Conservation (phyloP, 2,888 invertebrate genomes). For the Pachydiplax longipennis region DNA sequence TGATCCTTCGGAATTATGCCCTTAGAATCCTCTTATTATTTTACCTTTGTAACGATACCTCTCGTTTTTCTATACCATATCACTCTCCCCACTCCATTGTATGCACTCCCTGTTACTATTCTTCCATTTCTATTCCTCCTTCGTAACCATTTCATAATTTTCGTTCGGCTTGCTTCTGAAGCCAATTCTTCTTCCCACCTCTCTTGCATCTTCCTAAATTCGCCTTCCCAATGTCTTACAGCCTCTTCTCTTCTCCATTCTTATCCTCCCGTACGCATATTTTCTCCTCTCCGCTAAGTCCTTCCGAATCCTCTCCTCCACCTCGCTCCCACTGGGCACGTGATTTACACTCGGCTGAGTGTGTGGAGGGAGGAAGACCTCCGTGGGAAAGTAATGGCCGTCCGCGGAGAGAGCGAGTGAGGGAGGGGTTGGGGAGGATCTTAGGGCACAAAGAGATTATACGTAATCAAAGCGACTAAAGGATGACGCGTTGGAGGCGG, state of each 20-base stretch:
- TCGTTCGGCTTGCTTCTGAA: neutral
- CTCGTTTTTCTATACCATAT: neutral
- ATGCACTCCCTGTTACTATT: neutral
- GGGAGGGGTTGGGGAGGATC: neutral
- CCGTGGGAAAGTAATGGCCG: conserved; percentile 37
- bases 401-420: neutral
- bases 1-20: too few relatives aligned
- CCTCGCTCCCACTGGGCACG: conserved; percentile 19
- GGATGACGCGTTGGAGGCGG: neutral
- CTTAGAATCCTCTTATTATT: too few relatives aligned
- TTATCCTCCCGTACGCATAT: neutral
- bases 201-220: neutral
- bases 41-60: too few relatives aligned
- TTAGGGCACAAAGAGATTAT: neutral
- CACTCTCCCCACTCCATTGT: neutral
- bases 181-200: too few relatives aligned
- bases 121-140: neutral
- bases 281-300: neutral
- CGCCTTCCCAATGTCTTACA: neutral
- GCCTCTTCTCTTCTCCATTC: neutral
- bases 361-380: neutral
- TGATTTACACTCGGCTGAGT: conserved; percentile 3
- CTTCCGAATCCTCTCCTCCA: neutral
- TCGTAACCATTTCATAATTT: neutral
- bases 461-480: neutral